Evolutionary conservation across 2,113 vertebrate species (phyloP), one percentile per base, ranked within the genome.

Genomic region (Antidorcas marsupialis): DNA sequence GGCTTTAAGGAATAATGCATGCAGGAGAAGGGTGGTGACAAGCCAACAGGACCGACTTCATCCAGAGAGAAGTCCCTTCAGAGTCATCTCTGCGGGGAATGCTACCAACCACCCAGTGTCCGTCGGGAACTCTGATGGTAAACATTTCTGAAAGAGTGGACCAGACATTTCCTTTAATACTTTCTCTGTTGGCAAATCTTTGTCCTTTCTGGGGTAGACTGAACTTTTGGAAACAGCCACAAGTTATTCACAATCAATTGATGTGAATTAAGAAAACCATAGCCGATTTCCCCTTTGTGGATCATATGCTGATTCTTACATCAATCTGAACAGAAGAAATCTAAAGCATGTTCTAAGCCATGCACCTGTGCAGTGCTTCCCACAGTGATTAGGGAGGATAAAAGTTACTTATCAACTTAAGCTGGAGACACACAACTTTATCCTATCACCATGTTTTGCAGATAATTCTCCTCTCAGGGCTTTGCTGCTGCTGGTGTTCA

Each of bases 161-260:
- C 17, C 30, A 33, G 78, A 17, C 6, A 10, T 50, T 62, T 36
- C 57, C 28, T 78, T 64, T 28, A 30, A 5, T 1, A 17, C 23
- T 25, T 57, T 81, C 79, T 52, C 14, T n/a, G 87, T 43, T 36
- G 45, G 39, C 14, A 74, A 33, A 50, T 64, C 45, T 95, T 76
- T 91, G 55, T 55, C 30, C 47, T 87, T 86, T 53, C 43, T 39
- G 36, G 30, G n/a, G 13, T 21, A 17, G 79, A 64, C 0, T 55
- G 57, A 45, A 64, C 39, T 93, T 84, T 78, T 57, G n/a, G 33
- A 62, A 96, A 50, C 16, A 92, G 30, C 33, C 39, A 25, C 23
- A 93, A 79, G 39, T 59, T 82, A 93, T 85, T 93, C 33, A 96
- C 76, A 88, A 93, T 33, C 45, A 88, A 64, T 7, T 33, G 7